Evolutionary conservation across 2,113 vertebrate species (phyloP).

Genomic region (Rhabdomys dilectus): DNA sequence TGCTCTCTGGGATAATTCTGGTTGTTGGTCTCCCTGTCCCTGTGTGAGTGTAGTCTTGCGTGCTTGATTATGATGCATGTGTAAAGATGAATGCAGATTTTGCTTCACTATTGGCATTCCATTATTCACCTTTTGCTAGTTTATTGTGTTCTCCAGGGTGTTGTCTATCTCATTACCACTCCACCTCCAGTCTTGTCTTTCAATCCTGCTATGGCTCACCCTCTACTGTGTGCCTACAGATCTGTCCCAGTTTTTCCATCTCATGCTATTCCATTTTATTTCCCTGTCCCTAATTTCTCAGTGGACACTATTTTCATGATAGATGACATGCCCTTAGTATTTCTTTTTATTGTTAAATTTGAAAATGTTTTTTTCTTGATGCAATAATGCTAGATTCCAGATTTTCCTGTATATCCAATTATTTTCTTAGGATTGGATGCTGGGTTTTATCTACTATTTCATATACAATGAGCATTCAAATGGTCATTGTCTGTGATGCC

Average conservation of each 20-base stretch:
- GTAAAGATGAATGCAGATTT: not conserved
- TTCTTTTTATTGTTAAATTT: not conserved
- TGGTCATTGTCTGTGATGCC: not conserved
- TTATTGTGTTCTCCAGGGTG: not conserved
- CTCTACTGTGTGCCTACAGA: not conserved
- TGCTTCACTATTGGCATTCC: not conserved
- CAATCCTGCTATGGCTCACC: not conserved
- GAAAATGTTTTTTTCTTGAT: conserved; percentile 37
- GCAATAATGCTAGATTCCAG: not conserved
- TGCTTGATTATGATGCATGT: not conserved
- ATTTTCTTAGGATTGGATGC: conserved; percentile 5
- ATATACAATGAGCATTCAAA: not conserved
- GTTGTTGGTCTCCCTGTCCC: not conserved
- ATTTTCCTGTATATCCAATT: not conserved
- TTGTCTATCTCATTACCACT: not conserved
- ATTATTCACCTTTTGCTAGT: not conserved
- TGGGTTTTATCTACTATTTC: not conserved
- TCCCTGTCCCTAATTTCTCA: not conserved
- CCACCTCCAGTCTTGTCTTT: not conserved
- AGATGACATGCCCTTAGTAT: not conserved
- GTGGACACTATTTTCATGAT: not conserved
- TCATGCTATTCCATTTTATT: not conserved
- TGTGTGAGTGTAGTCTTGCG: too few relatives aligned
- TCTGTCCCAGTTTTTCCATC: not conserved
- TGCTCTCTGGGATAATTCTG: not conserved